phyloP scores from a whole-genome alignment of 2,888 invertebrate genomes.

The Cantharis nigra region DNA sequence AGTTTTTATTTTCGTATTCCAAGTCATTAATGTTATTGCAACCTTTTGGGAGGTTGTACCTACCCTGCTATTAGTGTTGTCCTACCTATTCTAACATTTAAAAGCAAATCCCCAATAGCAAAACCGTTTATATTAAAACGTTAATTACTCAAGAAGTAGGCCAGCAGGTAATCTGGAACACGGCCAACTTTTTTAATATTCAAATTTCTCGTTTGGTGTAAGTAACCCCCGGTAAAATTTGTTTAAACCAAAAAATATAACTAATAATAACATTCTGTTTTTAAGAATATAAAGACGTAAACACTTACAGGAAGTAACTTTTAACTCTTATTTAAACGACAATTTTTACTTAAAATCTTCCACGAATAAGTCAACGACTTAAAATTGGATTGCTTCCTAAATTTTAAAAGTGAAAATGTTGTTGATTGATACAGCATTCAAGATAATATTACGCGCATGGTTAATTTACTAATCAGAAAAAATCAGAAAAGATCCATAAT shows the following conservation, averaged over 20 bases:
- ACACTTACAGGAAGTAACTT: neutral
- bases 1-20: neutral
- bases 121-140: neutral
- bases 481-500: too few relatives aligned
- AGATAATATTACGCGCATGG: neutral
- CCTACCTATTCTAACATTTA: neutral
- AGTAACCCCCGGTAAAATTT: neutral
- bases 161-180: constrained; percentile 23
- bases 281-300: neutral
- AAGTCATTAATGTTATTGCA: neutral
- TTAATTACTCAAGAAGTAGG: constrained; percentile 17
- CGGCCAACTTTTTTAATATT: constrained; percentile 9
- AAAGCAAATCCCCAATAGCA: neutral
- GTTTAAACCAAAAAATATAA: neutral
- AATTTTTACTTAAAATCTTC: neutral
- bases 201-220: neutral
- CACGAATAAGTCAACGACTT: neutral
- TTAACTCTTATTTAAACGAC: neutral
- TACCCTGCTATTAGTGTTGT: neutral
- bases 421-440: neutral
- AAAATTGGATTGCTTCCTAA: constrained; percentile 1
- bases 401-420: neutral
- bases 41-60: neutral
- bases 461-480: too few relatives aligned
- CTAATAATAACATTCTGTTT: neutral